phyloP scores from a whole-genome alignment of 2,888 invertebrate genomes.

The Parnassius orleans region DNA sequence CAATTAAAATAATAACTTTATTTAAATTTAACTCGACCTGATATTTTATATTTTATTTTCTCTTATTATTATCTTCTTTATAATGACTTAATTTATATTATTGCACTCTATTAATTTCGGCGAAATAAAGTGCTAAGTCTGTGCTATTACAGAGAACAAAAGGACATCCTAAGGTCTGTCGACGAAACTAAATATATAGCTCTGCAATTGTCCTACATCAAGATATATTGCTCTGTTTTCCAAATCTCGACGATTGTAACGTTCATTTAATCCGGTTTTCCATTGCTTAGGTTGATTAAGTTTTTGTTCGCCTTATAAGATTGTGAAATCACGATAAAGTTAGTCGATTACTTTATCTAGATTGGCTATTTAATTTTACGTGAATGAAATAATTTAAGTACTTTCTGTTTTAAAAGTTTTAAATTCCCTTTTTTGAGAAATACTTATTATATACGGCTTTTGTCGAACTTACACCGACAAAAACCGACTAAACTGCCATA shows the following conservation, averaged over 20 bases:
- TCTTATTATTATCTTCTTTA: too few species aligned
- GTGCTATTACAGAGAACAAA: slow-evolving; percentile 21
- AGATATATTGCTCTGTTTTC: slow-evolving; percentile 27
- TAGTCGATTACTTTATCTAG: slow-evolving; percentile 10
- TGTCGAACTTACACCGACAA: too few species aligned
- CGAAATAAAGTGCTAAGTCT: slow-evolving; percentile 15
- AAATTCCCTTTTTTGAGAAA: too few species aligned
- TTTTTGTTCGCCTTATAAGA: slow-evolving; percentile 18
- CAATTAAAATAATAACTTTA: too few species aligned
- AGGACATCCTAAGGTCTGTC: slow-evolving; percentile 25
- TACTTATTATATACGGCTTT: too few species aligned
- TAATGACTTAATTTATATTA: too few species aligned
- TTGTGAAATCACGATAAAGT: slow-evolving; percentile 16
- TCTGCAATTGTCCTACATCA: slow-evolving; percentile 27
- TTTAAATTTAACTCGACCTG: too few species aligned
- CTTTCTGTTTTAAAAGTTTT: too few species aligned
- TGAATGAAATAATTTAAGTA: too few species aligned
- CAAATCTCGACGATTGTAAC: slow-evolving; percentile 26
- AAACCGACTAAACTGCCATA: too few species aligned
- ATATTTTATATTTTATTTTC: too few species aligned
- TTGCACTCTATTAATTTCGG: slow-evolving; percentile 1
- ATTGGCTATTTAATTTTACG: slow-evolving; percentile 5
- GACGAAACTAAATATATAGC: slow-evolving; percentile 28
- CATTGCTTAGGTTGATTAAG: slow-evolving; percentile 27
- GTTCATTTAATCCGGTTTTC: slow-evolving; percentile 27